Base-by-base conservation (phyloP, 2,888 invertebrate species). In the Aethes cnicana region DNA sequence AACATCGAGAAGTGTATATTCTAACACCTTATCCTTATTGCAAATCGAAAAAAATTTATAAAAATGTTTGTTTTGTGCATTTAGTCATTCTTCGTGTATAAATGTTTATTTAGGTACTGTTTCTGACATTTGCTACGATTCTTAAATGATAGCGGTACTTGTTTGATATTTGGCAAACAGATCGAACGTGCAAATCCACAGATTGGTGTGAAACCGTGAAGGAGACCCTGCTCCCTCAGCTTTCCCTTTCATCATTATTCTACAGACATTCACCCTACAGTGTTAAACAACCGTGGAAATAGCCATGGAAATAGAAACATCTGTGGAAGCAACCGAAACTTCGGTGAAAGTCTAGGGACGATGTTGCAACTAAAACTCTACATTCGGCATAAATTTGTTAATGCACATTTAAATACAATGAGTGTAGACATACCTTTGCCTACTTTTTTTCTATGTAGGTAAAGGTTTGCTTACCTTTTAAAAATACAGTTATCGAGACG, bases 121-220 rank as follows among this genome's bases (percentile, higher is more conserved):
- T n/a, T n/a, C n/a, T n/a, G n/a, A n/a, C n/a, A n/a, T n/a, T n/a
- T n/a, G n/a, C n/a, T n/a, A n/a, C n/a, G n/a, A n/a, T n/a, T n/a
- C n/a, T n/a, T n/a, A n/a, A n/a, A 52, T 41, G 54, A 43, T 23
- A 20, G 52, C 41, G 63, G 57, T 53, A 59, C 65, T 59, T 64
- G 69, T 59, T 64, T 58, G 61, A 57, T 54, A 66, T n/a, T 41
- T 7, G 17, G 16, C 25, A 14, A 11, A 20, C 32, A 14, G 59
- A 72, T 75, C 77, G 74, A 73, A 77, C 72, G 69, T 69, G 66
- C 69, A 66, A 72, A 77, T 74, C 66, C 56, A 70, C 71, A 75
- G 75, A 81, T 74, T 68, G 72, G 70, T 75, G 77, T 74, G 77
- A 79, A 81, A 74, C 72, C 63, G 64, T 62, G 57, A 64, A 59